phyloP scores from a whole-genome alignment of 2,888 invertebrate genomes.

The Campaea margaritaria region DNA sequence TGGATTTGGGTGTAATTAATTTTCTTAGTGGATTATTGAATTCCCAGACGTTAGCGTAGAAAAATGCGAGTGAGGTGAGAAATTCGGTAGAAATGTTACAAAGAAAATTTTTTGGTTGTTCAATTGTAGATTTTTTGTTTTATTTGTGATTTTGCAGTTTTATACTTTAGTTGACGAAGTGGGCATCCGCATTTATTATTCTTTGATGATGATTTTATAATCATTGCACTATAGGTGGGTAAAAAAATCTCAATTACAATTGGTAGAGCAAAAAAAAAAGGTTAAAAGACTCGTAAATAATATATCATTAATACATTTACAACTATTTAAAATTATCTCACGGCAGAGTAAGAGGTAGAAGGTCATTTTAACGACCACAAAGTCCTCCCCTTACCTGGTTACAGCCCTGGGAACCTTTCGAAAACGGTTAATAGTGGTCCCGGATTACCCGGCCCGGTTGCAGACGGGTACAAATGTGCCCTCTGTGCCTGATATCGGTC shows the following conservation, averaged over 20 bases:
- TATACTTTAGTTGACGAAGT: not conserved
- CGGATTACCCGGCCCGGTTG: conserved; percentile 58
- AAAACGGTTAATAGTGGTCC: conserved; percentile 65
- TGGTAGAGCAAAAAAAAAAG: too few species aligned
- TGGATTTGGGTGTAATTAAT: conserved; percentile 77
- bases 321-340: too few species aligned
- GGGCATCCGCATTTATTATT: too few species aligned
- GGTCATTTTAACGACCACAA: not conserved
- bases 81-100: not conserved
- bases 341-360: too few species aligned
- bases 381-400: conserved; percentile 38
- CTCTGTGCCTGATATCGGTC: conserved; percentile 53
- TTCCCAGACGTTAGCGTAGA: conserved; percentile 42
- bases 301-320: too few species aligned
- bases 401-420: conserved; percentile 40
- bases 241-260: too few species aligned
- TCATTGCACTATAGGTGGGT: too few species aligned
- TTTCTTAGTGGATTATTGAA: conserved; percentile 72
- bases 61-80: conserved; percentile 18
- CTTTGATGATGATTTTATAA: too few species aligned
- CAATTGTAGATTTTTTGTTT: too few species aligned
- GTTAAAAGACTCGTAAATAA: too few species aligned
- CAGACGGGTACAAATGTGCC: conserved; percentile 58
- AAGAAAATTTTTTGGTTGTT: too few species aligned
- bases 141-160: not conserved